Conservation (phyloP, 2,888 invertebrate genomes). For the Coelogynopora nodosa region DNA sequence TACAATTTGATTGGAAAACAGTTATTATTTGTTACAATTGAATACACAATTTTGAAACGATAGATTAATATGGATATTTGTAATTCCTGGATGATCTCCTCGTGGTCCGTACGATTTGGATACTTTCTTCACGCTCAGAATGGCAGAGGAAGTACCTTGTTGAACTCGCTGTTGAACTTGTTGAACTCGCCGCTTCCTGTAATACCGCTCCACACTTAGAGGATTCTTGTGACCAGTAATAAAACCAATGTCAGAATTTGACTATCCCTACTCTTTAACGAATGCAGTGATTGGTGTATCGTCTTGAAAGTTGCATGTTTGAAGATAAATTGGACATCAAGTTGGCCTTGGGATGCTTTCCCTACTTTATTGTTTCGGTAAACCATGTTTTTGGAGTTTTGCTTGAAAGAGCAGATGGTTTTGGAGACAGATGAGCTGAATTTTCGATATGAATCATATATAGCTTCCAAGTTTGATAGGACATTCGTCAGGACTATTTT, state of each 20-base stretch:
- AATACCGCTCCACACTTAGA: conserved; percentile 15
- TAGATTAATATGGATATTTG: too few relatives aligned
- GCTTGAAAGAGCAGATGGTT: not conserved
- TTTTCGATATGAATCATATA: not conserved
- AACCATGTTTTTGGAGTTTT: not conserved
- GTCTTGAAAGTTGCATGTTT: not conserved
- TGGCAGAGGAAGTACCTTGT: conserved; percentile 18
- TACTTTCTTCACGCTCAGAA: conserved; percentile 19
- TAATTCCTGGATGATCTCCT: too few relatives aligned
- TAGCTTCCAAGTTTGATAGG: not conserved
- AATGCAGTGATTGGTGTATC: not conserved
- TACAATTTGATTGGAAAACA: too few relatives aligned
- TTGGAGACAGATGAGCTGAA: not conserved
- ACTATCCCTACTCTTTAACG: not conserved
- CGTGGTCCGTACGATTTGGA: too few relatives aligned
- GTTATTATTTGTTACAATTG: too few relatives aligned
- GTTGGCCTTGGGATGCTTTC: not conserved
- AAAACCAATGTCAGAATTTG: not conserved
- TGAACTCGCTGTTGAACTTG: not conserved
- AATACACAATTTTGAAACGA: too few relatives aligned
- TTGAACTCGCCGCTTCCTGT: conserved; percentile 1
- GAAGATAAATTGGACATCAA: not conserved
- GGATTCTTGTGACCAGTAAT: conserved; percentile 9
- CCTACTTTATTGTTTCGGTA: not conserved
- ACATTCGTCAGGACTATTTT: not conserved